A percentile compares a stretch with the other conserved stretches of the same genome.
Conservation (phyloP, 2,797 vertebrate species). For the Psittacula derbiana region DNA sequence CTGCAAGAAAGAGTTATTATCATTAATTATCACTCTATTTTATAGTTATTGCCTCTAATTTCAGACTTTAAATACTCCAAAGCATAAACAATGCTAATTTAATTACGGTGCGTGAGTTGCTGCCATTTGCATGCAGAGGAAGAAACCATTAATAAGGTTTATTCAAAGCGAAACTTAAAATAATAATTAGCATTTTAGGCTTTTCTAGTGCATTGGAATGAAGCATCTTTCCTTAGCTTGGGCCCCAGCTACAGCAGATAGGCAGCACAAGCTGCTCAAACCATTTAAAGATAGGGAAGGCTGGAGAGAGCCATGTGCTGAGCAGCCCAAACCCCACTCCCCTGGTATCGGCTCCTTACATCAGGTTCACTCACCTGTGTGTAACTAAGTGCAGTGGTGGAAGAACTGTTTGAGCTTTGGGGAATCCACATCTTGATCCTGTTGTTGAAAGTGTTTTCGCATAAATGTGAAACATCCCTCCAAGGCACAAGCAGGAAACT, state of each 20-base stretch:
- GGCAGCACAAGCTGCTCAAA: background rate
- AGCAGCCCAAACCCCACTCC: background rate
- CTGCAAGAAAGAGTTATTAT: constrained; percentile 72
- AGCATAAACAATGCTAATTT: constrained; percentile 77
- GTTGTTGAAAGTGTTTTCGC: background rate
- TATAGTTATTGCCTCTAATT: constrained; percentile 76
- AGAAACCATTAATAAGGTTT: constrained; percentile 67
- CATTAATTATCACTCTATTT: constrained; percentile 78
- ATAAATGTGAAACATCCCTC: background rate
- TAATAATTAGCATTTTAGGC: constrained; percentile 36
- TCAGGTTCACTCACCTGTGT: background rate
- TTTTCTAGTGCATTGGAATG: constrained; percentile 6
- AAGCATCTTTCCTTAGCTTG: background rate
- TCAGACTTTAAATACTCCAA: constrained; percentile 77
- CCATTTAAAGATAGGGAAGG: background rate
- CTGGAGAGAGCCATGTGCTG: background rate
- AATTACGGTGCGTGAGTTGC: constrained; percentile 58
- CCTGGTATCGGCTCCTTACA: background rate
- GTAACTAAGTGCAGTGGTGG: background rate
- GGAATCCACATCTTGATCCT: background rate
- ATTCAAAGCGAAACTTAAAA: constrained; percentile 64
- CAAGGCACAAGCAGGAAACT: background rate
- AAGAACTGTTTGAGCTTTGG: background rate
- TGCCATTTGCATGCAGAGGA: constrained; percentile 52
- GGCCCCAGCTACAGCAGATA: background rate